Evolutionary conservation across 2,888 invertebrate species (phyloP), one percentile per base, ranked within the genome.

Genomic region (Dasypogon diadema): DNA sequence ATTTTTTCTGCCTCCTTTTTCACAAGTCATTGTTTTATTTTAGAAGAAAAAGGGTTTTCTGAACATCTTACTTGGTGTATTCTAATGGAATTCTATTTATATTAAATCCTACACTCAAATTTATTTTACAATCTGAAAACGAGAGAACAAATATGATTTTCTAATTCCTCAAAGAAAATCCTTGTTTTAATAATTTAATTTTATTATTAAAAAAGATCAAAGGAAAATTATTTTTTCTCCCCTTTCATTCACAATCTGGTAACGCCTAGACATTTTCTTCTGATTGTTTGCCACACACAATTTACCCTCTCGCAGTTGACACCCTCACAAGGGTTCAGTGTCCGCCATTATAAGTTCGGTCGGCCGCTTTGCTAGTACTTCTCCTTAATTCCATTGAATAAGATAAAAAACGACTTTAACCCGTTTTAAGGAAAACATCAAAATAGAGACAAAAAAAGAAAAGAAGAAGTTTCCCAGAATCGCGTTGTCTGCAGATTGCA

Each of bases 331-430:
- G 74, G 74, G 77, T 77, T 79, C 76, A 77, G 68, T 76, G 74
- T 77, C 77, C 65, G 76, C 77, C 75, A 75, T 73, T 77, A 75
- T 75, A 74, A 63, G 76, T 74, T 75, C 54, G 18, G 70, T 34
- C 54, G 51, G 70, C 34, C 30, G 30, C 22, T 54, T 37, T 22
- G 26, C 51, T 42, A 42, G 42, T 42, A 12, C 42, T 42, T 42
- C 8, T 42, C 42, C 42, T 42, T 42, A 42, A 42, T 42, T 42
- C 42, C 8, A 42, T 42, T 12, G 12, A 42, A 12, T 42, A 42
- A 12, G n/a, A n/a, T n/a, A n/a, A n/a, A n/a, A n/a, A 42, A 42
- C 8, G n/a, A n/a, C 12, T 42, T 30, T 42, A 42, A 42, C 42
- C 42, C n/a, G 42, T 42, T 42, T 42, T 12, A 42, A 42, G 12